Evolutionary conservation across 2,888 invertebrate species (phyloP), one percentile per base, ranked within the genome.

Genomic region (Cactoblastis cactorum): DNA sequence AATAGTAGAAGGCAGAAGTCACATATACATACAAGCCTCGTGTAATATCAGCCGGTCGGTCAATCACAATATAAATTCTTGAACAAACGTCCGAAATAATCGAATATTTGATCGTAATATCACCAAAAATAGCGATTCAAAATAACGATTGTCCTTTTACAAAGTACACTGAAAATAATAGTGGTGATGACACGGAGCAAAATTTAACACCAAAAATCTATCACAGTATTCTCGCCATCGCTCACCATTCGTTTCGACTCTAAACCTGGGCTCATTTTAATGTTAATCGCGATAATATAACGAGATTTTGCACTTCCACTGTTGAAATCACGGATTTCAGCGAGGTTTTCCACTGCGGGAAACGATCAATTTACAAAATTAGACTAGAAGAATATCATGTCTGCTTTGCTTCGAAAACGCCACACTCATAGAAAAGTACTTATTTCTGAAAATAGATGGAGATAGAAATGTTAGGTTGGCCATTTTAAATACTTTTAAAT

Each of bases 361-460:
- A 79, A 83, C 84, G 82, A 83, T 82, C 78, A 89, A 88, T 87
- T 88, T 90, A 89, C 78, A 86, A 90, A 86, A 84, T 79, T 84
- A 85, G 78, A 83, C 85, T 90, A 88, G 85, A 90, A 91, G 91
- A 91, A 91, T 90, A 91, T 83, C 91, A 91, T 91, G 91, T 90
- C 91, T 91, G 89, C 89, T 87, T 91, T 84, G 91, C 92, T 91
- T 91, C 91, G 86, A 90, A 90, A 89, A 90, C 89, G 89, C 90
- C 88, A 89, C 83, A 86, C 87, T 83, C 89, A 76, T 81, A 85
- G 78, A 90, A 89, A 92, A 92, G 92, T 92, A 92, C 92, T 92
- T 92, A 91, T 86, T 90, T 92, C 92, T 92, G 92, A 92, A 92
- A 92, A 92, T 92, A 92, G 92, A 92, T 91, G 92, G 92, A 91